A percentile compares a stretch with the other conserved stretches of the same genome.
Conservation (phyloP, 2,113 vertebrate species). For the Ictidomys tridecemlineatus region DNA sequence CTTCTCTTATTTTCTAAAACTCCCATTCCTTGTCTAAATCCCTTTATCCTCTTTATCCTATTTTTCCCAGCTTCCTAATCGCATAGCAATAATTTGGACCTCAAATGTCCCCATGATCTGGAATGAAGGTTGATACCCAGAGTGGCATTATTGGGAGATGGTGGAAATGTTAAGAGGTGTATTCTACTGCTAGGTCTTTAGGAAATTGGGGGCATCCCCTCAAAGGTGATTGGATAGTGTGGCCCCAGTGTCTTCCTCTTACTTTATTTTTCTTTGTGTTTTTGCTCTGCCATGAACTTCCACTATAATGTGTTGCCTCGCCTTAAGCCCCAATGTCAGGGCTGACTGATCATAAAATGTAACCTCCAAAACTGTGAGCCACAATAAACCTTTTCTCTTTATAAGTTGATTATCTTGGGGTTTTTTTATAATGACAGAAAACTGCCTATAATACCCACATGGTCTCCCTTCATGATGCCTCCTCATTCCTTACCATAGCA, state of each 20-base stretch:
- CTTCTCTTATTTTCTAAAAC: not conserved
- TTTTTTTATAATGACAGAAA: not conserved
- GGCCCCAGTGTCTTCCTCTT: not conserved
- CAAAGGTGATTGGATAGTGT: too few species aligned
- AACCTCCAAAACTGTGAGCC: not conserved
- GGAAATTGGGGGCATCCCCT: not conserved
- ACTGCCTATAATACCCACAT: not conserved
- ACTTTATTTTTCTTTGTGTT: not conserved
- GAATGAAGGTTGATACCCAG: not conserved
- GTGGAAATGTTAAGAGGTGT: not conserved
- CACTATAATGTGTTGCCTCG: not conserved
- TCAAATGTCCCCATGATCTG: not conserved
- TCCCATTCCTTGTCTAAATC: not conserved
- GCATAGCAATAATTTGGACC: not conserved
- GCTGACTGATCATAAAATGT: not conserved
- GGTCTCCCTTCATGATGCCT: too few species aligned
- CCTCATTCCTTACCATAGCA: not conserved
- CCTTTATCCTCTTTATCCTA: not conserved
- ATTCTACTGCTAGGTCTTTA: not conserved
- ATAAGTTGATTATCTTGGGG: not conserved
- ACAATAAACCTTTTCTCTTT: not conserved
- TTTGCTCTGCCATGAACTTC: not conserved
- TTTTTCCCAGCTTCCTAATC: not conserved
- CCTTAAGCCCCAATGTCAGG: not conserved
- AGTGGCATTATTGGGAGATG: not conserved